These are phyloP conservation scores for Andrena minutula DNA, from an alignment of 2,888 invertebrate species.

Conservation along the genomic window DNA sequence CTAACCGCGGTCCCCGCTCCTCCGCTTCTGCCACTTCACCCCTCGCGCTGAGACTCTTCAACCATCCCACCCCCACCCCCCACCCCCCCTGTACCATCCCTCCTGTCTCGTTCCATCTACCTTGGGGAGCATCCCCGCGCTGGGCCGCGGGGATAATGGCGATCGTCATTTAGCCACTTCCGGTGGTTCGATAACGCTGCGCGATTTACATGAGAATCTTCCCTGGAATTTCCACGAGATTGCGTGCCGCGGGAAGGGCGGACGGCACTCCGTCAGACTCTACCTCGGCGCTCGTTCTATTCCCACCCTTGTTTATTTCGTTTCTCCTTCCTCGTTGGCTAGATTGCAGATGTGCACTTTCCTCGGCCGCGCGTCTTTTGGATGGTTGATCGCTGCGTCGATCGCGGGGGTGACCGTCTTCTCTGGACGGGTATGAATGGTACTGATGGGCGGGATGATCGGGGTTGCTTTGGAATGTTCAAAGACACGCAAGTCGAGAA, in stretches of 20 bases:
- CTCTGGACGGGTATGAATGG: no score
- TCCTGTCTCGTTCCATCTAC: not conserved
- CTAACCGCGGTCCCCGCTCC: conserved; percentile 55
- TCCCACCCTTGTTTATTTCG: conserved; percentile 29
- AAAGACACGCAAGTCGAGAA: no score
- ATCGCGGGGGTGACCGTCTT: no score
- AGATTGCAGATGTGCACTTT: not conserved
- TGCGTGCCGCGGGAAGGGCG: conserved; percentile 1
- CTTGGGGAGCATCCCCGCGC: conserved; percentile 26
- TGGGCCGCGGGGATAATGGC: conserved; percentile 65
- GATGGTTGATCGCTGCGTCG: no score
- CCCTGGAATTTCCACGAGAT: conserved; percentile 49
- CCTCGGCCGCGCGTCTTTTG: not conserved
- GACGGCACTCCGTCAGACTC: conserved; percentile 19
- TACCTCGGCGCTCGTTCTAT: not conserved
- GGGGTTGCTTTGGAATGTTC: no score
- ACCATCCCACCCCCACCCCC: not conserved
- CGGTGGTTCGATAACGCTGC: conserved; percentile 61
- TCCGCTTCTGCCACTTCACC: conserved; percentile 33
- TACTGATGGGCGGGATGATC: no score
- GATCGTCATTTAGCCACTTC: conserved; percentile 74
- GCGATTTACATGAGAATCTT: conserved; percentile 69
- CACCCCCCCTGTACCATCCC: no score
- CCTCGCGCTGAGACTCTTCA: conserved; percentile 50
- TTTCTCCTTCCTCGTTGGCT: not conserved